Evolutionary conservation across 2,888 invertebrate genomes (phyloP).

Genomic region (Noctua pronuba): DNA sequence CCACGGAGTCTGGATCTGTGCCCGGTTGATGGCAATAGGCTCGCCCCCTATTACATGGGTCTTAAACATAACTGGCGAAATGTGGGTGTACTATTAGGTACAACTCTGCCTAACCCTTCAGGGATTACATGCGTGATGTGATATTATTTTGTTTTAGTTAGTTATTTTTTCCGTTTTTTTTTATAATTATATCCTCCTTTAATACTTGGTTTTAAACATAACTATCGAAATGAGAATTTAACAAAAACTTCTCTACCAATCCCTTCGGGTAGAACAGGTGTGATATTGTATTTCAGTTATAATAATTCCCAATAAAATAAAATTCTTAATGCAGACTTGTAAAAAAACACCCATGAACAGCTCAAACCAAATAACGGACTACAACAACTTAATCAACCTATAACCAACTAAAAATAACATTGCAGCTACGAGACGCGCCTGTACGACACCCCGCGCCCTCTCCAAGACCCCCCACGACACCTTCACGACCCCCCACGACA

Average conservation of each 20-base stretch:
- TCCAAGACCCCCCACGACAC: slow-evolving; percentile 82
- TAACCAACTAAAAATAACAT: slow-evolving; percentile 74
- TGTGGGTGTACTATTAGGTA: too few species aligned
- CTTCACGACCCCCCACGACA: slow-evolving; percentile 87
- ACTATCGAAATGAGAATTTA: background rate
- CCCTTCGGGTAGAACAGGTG: background rate
- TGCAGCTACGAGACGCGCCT: slow-evolving; percentile 90
- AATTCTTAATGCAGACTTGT: background rate
- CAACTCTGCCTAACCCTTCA: too few species aligned
- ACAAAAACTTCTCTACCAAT: background rate
- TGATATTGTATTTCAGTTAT: background rate
- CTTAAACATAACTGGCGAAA: too few species aligned
- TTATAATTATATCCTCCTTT: background rate
- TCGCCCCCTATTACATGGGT: too few species aligned
- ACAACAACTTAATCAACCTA: slow-evolving; percentile 40
- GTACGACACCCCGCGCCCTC: slow-evolving; percentile 88
- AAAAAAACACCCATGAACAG: slow-evolving; percentile 14
- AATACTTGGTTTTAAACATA: background rate
- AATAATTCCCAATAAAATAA: background rate
- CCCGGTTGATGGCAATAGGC: too few species aligned
- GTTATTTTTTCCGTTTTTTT: too few species aligned
- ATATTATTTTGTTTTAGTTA: too few species aligned
- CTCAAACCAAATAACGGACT: slow-evolving; percentile 31
- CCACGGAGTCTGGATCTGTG: too few species aligned
- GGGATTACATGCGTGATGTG: too few species aligned